A percentile compares a stretch with the other conserved stretches of the same genome.
Conservation (phyloP, 2,888 invertebrate genomes). For the Drosophila atripex region DNA sequence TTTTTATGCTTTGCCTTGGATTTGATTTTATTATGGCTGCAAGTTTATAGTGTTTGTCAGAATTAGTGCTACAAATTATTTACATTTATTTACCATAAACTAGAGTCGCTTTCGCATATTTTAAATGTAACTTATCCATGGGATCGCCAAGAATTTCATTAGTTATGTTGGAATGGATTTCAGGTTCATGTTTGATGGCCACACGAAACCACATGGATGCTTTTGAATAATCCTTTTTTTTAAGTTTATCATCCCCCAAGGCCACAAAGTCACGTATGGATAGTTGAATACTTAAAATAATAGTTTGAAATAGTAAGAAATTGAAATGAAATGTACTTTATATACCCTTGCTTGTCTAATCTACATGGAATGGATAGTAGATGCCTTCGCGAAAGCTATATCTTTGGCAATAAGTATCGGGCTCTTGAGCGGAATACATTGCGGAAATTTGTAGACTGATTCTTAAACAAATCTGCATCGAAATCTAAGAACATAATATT, state of each 20-base stretch:
- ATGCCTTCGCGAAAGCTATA: too few species aligned
- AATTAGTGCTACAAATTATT: background rate
- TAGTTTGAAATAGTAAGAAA: too few species aligned
- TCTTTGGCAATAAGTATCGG: too few species aligned
- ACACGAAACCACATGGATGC: constrained; percentile 52
- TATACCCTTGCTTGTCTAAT: background rate
- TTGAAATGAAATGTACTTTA: background rate
- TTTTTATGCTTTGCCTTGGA: background rate
- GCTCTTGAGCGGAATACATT: too few species aligned
- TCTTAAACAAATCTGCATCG: too few species aligned
- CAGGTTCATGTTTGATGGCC: constrained; percentile 21
- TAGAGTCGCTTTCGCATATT: constrained; percentile 31
- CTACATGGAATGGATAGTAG: too few species aligned
- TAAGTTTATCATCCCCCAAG: constrained; percentile 43
- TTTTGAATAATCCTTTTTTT: constrained; percentile 34
- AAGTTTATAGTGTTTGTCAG: background rate
- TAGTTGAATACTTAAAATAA: constrained; percentile 28
- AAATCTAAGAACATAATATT: too few species aligned
- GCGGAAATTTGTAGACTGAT: too few species aligned
- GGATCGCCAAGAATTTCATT: constrained; percentile 31
- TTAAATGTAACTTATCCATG: constrained; percentile 1
- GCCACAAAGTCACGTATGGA: constrained; percentile 48
- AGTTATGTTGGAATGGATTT: constrained; percentile 18
- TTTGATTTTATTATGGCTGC: constrained; percentile 4
- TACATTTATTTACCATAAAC: constrained; percentile 25